Base-by-base conservation (phyloP, 1,140 invertebrate genomes). In the Sycobia sp. region DNA sequence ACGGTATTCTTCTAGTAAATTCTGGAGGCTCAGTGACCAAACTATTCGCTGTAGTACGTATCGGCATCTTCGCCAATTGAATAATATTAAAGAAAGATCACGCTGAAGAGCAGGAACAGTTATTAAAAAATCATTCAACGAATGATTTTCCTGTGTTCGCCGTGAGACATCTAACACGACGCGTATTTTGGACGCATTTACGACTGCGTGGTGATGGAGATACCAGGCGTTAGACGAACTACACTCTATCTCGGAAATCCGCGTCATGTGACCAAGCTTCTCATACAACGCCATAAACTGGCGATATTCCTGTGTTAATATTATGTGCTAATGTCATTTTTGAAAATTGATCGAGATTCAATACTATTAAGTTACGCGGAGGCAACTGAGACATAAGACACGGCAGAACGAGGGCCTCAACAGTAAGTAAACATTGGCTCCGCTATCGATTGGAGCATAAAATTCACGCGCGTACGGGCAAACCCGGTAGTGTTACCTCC, bases 41-140 rank as follows among this genome's bases (percentile, higher is more conserved):
- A 77, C 9, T 13, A 78, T 77, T 22, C 69, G 22, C 65, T 77
- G 77, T 18, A 77, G 58, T 0, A 67, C 71, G 25, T 47, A 54
- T 27, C 34, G 46, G 39, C 62, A 43, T 36, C 18, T 29, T 10
- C 69, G 29, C 67, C 67, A 71, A 39, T 51, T 44, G 4, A 44
- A 7, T 20, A 44, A 44, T 20, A 44, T 44, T 13, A 44, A 20
- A 7, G 18, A 22, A 4, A 44, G 16, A 23, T 44, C 18, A 3
- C 43, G 16, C 14, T 44, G 43, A 20, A 44, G 14, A 20, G 62
- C 34, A 9, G 63, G 59, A 0, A 62, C 68, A 4, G 54, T 5
- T 7, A 50, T 27, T 1, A 69, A 14, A 13, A 32, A 47, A 7
- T 67, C 61, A 22, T 69, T 69, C 1, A 69, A 13, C 3, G 7